These are phyloP conservation scores for Synanthedon formicaeformis DNA, from an alignment of 2,888 invertebrate species.

Conservation along the genomic window DNA sequence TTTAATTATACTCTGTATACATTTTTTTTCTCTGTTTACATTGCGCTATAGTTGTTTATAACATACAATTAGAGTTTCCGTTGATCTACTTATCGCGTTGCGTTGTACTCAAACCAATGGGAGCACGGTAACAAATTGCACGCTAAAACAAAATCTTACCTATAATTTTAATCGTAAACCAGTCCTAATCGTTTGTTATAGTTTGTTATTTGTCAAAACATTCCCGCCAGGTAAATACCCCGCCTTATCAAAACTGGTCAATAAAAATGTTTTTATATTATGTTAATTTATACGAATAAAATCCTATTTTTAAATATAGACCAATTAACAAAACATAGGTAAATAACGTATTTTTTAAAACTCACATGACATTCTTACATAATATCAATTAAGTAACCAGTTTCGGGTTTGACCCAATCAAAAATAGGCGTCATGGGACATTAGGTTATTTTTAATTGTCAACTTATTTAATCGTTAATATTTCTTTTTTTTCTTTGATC, in stretches of 20 bases:
- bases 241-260: neutral
- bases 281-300: neutral
- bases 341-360: neutral
- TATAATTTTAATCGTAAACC: too few relatives aligned
- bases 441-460: too few relatives aligned
- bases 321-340: neutral
- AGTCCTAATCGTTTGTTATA: too few relatives aligned
- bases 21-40: too few relatives aligned
- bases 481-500: too few relatives aligned
- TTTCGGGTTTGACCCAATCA: neutral
- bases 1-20: too few relatives aligned
- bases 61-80: neutral
- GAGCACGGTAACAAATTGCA: neutral
- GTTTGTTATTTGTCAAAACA: too few relatives aligned
- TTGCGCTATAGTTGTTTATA: neutral
- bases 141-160: neutral
- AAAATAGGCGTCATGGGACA: too few relatives aligned
- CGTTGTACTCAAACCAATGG: neutral
- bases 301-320: neutral
- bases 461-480: too few relatives aligned
- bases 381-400: neutral
- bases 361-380: neutral
- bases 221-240: too few relatives aligned
- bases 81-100: neutral
- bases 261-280: neutral